Conservation (phyloP, 2,888 invertebrate genomes). For the Drosophila demipolita region DNA sequence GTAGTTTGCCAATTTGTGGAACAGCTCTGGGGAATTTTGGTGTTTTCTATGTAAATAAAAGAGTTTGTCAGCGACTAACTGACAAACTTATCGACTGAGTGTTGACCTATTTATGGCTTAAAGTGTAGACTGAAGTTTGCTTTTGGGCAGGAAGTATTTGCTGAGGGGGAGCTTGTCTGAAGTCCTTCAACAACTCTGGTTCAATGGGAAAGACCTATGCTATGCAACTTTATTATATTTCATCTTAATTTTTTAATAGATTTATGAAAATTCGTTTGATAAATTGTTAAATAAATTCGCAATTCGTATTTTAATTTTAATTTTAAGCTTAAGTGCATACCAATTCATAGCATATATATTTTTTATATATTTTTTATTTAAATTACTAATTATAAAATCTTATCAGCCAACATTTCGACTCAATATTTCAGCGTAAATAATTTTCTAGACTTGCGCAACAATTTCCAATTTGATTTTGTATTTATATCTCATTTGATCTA, state of each 20-base stretch:
- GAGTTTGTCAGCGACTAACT: conserved; percentile 1
- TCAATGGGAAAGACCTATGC: neutral
- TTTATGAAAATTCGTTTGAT: neutral
- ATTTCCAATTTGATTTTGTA: neutral
- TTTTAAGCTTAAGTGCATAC: neutral
- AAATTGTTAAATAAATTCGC: neutral
- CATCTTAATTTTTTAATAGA: neutral
- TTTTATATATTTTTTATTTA: neutral
- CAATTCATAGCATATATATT: neutral
- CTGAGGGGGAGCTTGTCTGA: neutral
- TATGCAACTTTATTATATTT: neutral
- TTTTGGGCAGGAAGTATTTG: neutral
- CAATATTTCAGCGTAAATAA: neutral
- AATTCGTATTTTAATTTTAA: neutral
- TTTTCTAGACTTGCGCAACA: neutral
- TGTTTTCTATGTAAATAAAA: conserved; percentile 2
- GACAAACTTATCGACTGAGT: neutral
- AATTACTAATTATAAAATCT: neutral
- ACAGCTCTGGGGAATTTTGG: neutral
- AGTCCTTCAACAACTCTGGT: neutral
- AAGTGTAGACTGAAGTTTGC: neutral
- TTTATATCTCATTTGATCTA: conserved; percentile 41
- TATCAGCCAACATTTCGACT: neutral
- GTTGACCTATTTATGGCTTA: neutral
- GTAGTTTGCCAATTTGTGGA: conserved; percentile 26